Evolutionary conservation across 2,888 invertebrate species (phyloP).

Genomic region (Venustoraphidia nigricollis): DNA sequence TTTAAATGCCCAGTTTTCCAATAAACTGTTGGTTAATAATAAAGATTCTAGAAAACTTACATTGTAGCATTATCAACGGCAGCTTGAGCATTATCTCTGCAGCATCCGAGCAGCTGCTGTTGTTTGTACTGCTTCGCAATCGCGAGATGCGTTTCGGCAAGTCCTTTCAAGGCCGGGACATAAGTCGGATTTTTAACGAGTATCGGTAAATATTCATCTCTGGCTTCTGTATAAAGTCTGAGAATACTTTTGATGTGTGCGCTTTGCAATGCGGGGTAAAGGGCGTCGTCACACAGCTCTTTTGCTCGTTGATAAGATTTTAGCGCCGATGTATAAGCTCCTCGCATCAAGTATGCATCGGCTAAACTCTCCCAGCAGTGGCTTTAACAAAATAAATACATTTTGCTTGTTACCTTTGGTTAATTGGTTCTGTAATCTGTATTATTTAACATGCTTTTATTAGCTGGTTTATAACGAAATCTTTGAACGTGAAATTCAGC

Average conservation of each 20-base stretch:
- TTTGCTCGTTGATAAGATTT: conserved; percentile 70
- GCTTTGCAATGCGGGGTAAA: conserved; percentile 61
- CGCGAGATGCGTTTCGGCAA: conserved; percentile 64
- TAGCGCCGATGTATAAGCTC: conserved; percentile 79
- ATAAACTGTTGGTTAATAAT: too few relatives aligned
- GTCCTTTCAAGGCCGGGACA: conserved; percentile 62
- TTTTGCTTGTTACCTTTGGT: too few relatives aligned
- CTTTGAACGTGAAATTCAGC: too few relatives aligned
- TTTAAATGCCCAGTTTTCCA: too few relatives aligned
- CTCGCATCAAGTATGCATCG: conserved; percentile 77
- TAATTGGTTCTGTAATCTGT: too few relatives aligned
- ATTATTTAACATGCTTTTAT: too few relatives aligned
- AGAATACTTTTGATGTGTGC: conserved; percentile 56
- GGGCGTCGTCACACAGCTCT: conserved; percentile 43
- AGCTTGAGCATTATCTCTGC: conserved; percentile 55
- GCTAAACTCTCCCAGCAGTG: conserved; percentile 76
- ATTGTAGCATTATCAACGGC: conserved; percentile 44
- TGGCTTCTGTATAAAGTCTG: conserved; percentile 58
- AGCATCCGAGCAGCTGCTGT: conserved; percentile 54
- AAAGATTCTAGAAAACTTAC: conserved; percentile 13
- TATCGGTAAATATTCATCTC: conserved; percentile 46
- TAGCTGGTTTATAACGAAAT: too few relatives aligned
- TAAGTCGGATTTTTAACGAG: conserved; percentile 38
- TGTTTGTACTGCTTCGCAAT: conserved; percentile 48
- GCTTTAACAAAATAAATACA: conserved; percentile 19